Percentiles rank a stretch among this genome's conserved stretches.
Conservation (phyloP, 2,797 vertebrate species). For the Graptemys geographica region DNA sequence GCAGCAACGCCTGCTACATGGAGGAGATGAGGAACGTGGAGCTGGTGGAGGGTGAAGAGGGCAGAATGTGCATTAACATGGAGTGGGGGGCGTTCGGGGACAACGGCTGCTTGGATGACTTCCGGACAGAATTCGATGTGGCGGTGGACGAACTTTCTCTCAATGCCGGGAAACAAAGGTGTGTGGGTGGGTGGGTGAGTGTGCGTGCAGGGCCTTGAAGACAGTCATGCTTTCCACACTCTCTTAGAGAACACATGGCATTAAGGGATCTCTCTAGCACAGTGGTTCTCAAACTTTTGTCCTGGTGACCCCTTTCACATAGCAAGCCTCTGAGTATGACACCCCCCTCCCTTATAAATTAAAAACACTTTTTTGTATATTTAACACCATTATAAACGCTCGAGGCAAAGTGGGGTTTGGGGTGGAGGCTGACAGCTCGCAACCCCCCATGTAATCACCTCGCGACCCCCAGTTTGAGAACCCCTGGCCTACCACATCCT, state of each 20-base stretch:
- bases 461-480: too few relatives aligned
- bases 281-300: too few relatives aligned
- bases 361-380: too few relatives aligned
- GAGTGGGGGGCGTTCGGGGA: conserved; percentile 98
- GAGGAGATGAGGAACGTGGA: conserved; percentile 96
- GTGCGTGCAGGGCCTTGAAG: conserved; percentile 33
- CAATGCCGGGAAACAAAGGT: conserved; percentile 91
- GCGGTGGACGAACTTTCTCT: conserved; percentile 89
- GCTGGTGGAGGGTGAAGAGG: conserved; percentile 90
- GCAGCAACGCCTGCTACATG: conserved; percentile 97
- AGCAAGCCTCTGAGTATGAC: too few relatives aligned
- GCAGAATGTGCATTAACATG: conserved; percentile 96
- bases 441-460: too few relatives aligned
- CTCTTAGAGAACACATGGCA: not conserved
- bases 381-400: too few relatives aligned
- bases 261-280: not conserved
- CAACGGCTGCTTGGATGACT: conserved; percentile 88
- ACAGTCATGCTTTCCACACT: accelerated
- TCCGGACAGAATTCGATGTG: conserved; percentile 89
- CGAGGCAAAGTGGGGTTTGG: too few relatives aligned
- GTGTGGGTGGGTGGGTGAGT: conserved; percentile 81
- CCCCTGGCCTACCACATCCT: not conserved
- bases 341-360: too few relatives aligned
- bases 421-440: too few relatives aligned
- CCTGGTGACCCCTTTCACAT: too few relatives aligned